Conservation (phyloP, 2,113 vertebrate species). For the Stictonetta naevosa region DNA sequence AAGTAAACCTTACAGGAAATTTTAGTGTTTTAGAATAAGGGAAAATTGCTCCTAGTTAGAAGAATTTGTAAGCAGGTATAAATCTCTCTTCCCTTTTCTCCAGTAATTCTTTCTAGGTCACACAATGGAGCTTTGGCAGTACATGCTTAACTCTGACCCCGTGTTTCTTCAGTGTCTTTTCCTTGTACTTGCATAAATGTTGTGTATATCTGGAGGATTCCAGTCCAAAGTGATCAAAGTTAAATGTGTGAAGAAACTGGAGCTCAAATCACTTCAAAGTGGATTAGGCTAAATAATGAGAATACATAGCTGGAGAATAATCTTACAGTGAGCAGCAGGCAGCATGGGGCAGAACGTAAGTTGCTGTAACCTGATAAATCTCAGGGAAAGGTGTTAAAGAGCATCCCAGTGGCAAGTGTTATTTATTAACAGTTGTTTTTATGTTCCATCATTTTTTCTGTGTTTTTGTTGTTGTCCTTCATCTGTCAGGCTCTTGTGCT, state of each 20-base stretch:
- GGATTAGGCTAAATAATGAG: conserved; percentile 55
- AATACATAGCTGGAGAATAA: conserved; percentile 8
- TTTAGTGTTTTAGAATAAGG: background rate
- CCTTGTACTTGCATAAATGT: conserved; percentile 38
- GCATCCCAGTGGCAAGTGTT: background rate
- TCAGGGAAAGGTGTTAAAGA: background rate
- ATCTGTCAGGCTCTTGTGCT: background rate
- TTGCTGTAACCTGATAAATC: conserved; percentile 32
- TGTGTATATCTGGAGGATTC: conserved; percentile 58
- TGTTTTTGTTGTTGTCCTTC: rapidly evolving
- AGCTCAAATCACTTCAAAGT: conserved; percentile 61
- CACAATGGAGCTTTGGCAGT: background rate
- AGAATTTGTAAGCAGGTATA: conserved; percentile 32
- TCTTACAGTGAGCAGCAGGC: conserved; percentile 2
- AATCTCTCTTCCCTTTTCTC: conserved; percentile 16
- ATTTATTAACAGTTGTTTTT: conserved; percentile 3
- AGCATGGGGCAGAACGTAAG: background rate
- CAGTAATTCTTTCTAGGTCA: conserved; percentile 51
- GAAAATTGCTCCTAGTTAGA: conserved; percentile 4
- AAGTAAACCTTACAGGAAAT: background rate
- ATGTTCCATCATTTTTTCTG: background rate
- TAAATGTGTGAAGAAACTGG: conserved; percentile 31
- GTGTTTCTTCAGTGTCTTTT: conserved; percentile 54
- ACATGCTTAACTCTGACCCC: conserved; percentile 45
- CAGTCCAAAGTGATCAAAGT: conserved; percentile 61